Percentiles rank a stretch among this genome's conserved stretches.
These are phyloP conservation scores for Struthidea cinerea DNA, from an alignment of 2,113 vertebrate species.

Conservation along the genomic window DNA sequence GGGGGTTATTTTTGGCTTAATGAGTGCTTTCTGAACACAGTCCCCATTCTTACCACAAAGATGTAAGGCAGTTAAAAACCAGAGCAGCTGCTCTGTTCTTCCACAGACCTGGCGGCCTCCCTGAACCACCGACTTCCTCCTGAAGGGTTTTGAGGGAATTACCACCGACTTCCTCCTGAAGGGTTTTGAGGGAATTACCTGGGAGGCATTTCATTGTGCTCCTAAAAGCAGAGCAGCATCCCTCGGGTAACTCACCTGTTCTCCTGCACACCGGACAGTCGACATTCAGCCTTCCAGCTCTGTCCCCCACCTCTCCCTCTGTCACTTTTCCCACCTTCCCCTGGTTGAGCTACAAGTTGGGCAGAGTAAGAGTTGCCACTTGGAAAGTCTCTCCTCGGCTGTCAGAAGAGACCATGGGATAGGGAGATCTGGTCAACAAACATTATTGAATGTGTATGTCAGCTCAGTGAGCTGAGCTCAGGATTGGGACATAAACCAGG, in stretches of 20 bases:
- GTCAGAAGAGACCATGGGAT: not conserved
- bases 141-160: not conserved
- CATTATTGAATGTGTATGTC: accelerated
- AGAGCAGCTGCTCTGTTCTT: not conserved
- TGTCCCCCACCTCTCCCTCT: not conserved
- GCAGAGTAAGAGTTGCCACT: not conserved
- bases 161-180: not conserved
- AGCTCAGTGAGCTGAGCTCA: not conserved
- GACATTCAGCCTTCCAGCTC: not conserved
- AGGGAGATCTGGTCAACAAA: not conserved
- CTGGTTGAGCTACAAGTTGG: not conserved
- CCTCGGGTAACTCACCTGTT: not conserved
- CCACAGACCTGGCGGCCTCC: not conserved
- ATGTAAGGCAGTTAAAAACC: slow-evolving; percentile 64
- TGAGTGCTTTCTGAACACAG: slow-evolving; percentile 53
- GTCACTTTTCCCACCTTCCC: accelerated
- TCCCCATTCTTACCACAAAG: slow-evolving; percentile 22
- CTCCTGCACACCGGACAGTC: not conserved
- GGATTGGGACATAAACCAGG: not conserved
- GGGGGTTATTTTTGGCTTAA: slow-evolving; percentile 68
- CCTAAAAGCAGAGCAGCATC: not conserved
- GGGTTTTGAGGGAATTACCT: not conserved
- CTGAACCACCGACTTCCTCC: not conserved
- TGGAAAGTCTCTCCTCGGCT: not conserved
- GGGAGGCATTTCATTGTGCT: not conserved